Base-by-base conservation (phyloP, 1,140 invertebrate genomes). In the Penaeus chinensis region DNA sequence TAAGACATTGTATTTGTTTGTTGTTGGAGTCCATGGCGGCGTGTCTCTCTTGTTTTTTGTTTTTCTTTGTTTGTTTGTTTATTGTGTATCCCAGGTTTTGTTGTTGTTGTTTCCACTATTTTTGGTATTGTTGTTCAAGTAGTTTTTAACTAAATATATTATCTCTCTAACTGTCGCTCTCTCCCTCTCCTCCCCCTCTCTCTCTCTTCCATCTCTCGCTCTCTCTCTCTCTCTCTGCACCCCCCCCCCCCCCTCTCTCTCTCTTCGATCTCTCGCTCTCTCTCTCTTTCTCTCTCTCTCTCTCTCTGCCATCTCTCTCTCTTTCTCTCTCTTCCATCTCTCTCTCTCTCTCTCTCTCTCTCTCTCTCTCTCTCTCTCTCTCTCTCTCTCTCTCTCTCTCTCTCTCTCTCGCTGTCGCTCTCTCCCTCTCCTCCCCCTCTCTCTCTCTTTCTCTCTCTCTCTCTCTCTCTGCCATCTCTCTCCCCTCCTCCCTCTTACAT, bases 381-480 rank as follows among this genome's bases (percentile, higher is more conserved):
- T 78, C 76, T 78, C 27, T 78, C n/a, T 78, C 27, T 78, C 76
- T 78, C 8, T 78, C 5, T 78, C 76, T 47, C 13, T 78, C 42
- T 32, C 47, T 47, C 42, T 20, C 20, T 80, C 22, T 60, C 60
- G 60, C 42, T 80, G n/a, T 42, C 54, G 18, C 24, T 60, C 54
- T 32, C 32, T 32, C 62, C 20, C 62, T 16, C 32, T 24, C 62
- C 11, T 20, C 60, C 22, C 60, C 47, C 78, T 77, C 74, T 77
- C 74, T 77, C 20, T 77, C 74, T 77, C 74, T 77, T 2, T 77
- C 74, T 77, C 74, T 77, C 20, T 77, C 74, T 77, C 74, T 77
- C 20, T 77, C 74, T 77, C 74, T 76, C 18, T 37, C 32, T 11
- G 3, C 8, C 8, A 4, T 8, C 2, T 32, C 11, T 1, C 3